phyloP scores from a whole-genome alignment of 2,797 vertebrate genomes.

The Alfaro cultratus region DNA sequence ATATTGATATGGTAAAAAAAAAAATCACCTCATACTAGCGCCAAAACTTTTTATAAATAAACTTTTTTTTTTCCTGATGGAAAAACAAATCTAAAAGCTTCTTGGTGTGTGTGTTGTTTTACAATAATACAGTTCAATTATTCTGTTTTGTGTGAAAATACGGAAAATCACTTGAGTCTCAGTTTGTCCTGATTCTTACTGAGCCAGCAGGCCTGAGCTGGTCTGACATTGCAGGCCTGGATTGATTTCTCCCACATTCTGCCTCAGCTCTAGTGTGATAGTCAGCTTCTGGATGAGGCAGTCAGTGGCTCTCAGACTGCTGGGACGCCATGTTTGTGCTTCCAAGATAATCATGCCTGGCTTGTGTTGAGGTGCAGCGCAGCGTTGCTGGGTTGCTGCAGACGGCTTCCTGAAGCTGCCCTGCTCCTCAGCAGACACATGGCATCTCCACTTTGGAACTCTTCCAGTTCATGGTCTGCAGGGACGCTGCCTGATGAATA shows the following conservation, averaged over 20 bases:
- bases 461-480: slow-evolving; percentile 20
- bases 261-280: slow-evolving; percentile 17
- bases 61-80: too few species aligned
- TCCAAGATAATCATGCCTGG: slow-evolving; percentile 34
- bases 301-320: slow-evolving; percentile 29
- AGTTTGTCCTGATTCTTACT: neutral
- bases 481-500: slow-evolving; percentile 32
- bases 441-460: slow-evolving; percentile 10
- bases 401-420: slow-evolving; percentile 12
- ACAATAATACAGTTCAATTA: neutral
- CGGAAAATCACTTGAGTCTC: neutral
- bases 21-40: too few species aligned
- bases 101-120: neutral
- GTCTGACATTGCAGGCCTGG: neutral
- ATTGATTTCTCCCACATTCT: slow-evolving; percentile 27
- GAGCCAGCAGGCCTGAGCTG: neutral
- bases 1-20: too few species aligned
- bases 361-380: slow-evolving; percentile 40
- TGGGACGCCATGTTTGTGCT: slow-evolving; percentile 29
- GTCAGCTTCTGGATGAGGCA: slow-evolving; percentile 36
- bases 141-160: neutral
- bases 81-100: neutral
- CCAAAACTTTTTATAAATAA: too few species aligned
- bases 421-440: neutral
- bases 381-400: slow-evolving; percentile 16